Percentiles rank a stretch among this genome's conserved stretches.
Conservation (phyloP, 2,888 invertebrate species). For the Leptothorax acervorum region DNA sequence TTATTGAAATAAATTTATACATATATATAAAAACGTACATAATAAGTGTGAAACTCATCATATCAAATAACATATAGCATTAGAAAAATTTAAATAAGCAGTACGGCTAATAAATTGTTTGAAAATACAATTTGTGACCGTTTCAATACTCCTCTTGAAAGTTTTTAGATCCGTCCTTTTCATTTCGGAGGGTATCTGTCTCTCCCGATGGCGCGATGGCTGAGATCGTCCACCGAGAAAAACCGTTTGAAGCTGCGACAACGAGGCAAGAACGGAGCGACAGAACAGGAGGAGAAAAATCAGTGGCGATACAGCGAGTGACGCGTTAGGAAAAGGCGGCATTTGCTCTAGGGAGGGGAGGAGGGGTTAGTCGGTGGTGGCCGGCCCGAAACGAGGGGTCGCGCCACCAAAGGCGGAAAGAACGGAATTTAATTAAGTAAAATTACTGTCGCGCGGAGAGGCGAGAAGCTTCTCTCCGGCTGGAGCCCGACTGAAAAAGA, state of each 20-base stretch:
- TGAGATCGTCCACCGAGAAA: constrained; percentile 66
- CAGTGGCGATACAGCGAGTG: constrained; percentile 66
- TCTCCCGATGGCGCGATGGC: constrained; percentile 24
- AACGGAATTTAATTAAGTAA: constrained; percentile 86
- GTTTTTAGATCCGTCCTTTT: constrained; percentile 1
- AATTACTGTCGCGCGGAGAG: constrained; percentile 82
- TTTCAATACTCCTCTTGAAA: background rate
- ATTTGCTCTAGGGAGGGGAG: constrained; percentile 38
- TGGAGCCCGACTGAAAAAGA: constrained; percentile 64
- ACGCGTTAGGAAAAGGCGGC: constrained; percentile 52
- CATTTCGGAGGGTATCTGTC: constrained; percentile 14
- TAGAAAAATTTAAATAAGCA: background rate
- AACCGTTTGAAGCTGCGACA: constrained; percentile 66
- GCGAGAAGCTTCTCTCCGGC: constrained; percentile 68
- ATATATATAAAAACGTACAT: background rate
- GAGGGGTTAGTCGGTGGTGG: constrained; percentile 47
- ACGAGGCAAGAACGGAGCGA: constrained; percentile 39
- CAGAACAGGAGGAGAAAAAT: constrained; percentile 67
- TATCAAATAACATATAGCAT: background rate
- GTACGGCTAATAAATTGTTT: background rate
- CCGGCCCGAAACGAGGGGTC: constrained; percentile 63
- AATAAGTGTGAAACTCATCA: background rate
- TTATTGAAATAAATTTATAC: background rate
- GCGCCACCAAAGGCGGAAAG: constrained; percentile 80
- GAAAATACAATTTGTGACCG: constrained; percentile 6